phyloP scores from a whole-genome alignment of 1,140 invertebrate genomes.

The Drosophila lacertosa region DNA sequence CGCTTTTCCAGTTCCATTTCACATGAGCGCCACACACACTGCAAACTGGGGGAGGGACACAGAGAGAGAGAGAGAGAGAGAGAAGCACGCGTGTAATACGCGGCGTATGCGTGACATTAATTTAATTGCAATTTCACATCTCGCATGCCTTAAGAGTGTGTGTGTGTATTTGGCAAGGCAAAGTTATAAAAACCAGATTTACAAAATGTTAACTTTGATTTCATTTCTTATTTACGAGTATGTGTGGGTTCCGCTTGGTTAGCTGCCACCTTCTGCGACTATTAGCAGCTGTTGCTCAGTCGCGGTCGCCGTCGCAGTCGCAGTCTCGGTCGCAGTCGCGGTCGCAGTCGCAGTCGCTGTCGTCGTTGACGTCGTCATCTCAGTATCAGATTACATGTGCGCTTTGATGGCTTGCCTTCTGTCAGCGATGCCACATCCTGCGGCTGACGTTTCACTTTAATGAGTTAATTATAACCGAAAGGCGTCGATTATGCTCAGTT shows the following conservation, averaged over 20 bases:
- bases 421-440: slow-evolving; percentile 71
- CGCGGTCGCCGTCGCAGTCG: slow-evolving; percentile 19
- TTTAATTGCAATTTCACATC: slow-evolving; percentile 82
- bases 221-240: slow-evolving; percentile 80
- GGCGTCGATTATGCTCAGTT: slow-evolving; percentile 82
- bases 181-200: slow-evolving; percentile 82
- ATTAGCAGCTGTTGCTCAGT: slow-evolving; percentile 43
- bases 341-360: not conserved
- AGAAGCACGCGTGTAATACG: slow-evolving; percentile 52
- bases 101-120: slow-evolving; percentile 82
- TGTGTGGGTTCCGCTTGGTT: slow-evolving; percentile 39
- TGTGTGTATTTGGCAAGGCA: slow-evolving; percentile 29
- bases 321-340: slow-evolving; percentile 1
- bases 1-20: slow-evolving; percentile 68
- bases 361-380: not conserved
- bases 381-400: slow-evolving; percentile 62
- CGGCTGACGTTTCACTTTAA: slow-evolving; percentile 80
- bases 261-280: slow-evolving; percentile 22
- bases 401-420: slow-evolving; percentile 73
- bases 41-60: no score
- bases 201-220: slow-evolving; percentile 83
- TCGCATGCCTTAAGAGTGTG: slow-evolving; percentile 38
- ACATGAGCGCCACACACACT: slow-evolving; percentile 10
- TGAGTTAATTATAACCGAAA: slow-evolving; percentile 83
- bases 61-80: not conserved